phyloP scores from a whole-genome alignment of 1,140 invertebrate genomes.

The Chrysomallon squamiferum region DNA sequence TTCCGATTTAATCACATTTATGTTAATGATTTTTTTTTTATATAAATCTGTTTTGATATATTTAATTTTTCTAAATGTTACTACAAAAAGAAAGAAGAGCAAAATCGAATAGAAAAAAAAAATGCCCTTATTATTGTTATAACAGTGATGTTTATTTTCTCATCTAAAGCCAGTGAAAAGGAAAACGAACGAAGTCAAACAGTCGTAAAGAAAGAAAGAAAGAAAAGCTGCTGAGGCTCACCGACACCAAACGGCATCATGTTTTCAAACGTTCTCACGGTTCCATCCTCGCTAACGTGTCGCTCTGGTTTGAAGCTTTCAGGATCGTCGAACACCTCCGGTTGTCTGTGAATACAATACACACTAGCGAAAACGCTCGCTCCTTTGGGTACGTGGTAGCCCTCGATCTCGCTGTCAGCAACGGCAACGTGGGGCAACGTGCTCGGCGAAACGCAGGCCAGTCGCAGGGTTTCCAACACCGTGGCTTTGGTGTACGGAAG shows the following conservation, averaged over 20 bases:
- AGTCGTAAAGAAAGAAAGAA: no score
- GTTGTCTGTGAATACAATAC: slow-evolving; percentile 71
- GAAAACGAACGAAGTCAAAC: no score
- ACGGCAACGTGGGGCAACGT: slow-evolving; percentile 26
- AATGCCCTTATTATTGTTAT: no score
- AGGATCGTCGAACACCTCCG: slow-evolving; percentile 30
- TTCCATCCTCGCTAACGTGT: slow-evolving; percentile 15
- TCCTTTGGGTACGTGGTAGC: slow-evolving; percentile 20
- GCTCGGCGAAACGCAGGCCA: slow-evolving; percentile 19
- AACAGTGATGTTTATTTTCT: no score
- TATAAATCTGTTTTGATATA: no score
- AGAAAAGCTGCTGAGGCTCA: no score
- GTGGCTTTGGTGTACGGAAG: slow-evolving; percentile 22
- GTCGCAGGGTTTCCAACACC: slow-evolving; percentile 18
- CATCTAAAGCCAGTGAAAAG: no score
- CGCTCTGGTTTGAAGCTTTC: slow-evolving; percentile 25
- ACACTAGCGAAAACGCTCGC: slow-evolving; percentile 69
- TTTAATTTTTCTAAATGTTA: no score
- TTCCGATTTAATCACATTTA: no score
- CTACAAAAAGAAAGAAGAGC: no score
- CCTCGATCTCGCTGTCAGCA: slow-evolving; percentile 23
- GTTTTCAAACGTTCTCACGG: slow-evolving; percentile 7
- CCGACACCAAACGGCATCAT: slow-evolving; percentile 27
- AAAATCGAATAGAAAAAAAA: no score
- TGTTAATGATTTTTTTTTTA: no score